Base-by-base conservation (phyloP, 2,797 vertebrate genomes). In the Gobio occitaniae region DNA sequence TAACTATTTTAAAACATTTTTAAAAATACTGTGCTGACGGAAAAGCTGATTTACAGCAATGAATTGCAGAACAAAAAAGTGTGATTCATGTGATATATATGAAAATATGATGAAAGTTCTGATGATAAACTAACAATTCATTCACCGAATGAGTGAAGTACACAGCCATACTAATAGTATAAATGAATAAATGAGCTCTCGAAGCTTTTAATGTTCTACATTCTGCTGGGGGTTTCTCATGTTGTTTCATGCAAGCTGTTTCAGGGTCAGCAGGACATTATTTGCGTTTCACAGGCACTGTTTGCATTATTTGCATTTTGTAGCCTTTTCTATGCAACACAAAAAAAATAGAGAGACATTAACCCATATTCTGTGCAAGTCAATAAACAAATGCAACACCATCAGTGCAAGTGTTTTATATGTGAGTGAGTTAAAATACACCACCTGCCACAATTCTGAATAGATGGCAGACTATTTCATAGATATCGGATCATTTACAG, bases 111-210 rank as follows among this genome's bases (percentile, higher is more conserved):
- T 36, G 36, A 36, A 44, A 44, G 1, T 44, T 44, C 1, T 44
- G 41, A 44, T 44, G 41, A 44, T 44, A 10, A 44, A 9, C 41
- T 0, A 41, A 41, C 6, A 41, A 41, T 41, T 7, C 8, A 56
- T 56, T 70, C 74, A 38, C 29, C 21, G 69, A 72, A 78, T 29
- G 71, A 50, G 80, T 78, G 71, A 71, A 48, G 82, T 89, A 82
- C 77, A 84, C 74, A 86, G 86, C 29, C 36, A 69, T 78, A 81
- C 68, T 88, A 87, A 89, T 84, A 74, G 74, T 82, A 68, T 83
- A 77, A 85, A 87, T 76, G 86, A 74, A 88, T 79, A 88, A 88
- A 90, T 82, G 82, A 65, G 74, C 70, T 68, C 47, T 82, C 84
- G 48, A 78, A 86, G 77, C 74, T 66, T 80, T 90, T 88, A 84